These are phyloP conservation scores for Gastrophysa polygoni DNA, from an alignment of 2,888 invertebrate species.

Conservation along the genomic window DNA sequence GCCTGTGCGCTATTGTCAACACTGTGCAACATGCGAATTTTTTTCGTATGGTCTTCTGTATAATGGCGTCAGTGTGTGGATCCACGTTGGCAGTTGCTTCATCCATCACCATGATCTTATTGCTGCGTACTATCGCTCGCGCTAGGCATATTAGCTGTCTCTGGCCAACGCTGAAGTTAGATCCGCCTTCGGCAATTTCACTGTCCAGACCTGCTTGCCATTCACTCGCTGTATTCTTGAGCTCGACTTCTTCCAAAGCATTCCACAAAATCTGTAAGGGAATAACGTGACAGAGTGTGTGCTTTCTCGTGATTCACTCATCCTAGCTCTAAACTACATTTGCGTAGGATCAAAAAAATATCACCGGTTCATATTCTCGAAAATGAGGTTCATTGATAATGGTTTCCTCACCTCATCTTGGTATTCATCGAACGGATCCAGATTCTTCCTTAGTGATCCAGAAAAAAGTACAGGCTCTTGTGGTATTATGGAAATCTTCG, in stretches of 20 bases:
- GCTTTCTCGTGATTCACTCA: background rate
- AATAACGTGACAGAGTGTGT: background rate
- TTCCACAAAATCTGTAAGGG: slow-evolving; percentile 68
- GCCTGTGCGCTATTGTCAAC: slow-evolving; percentile 81
- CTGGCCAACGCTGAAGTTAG: slow-evolving; percentile 59
- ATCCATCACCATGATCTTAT: slow-evolving; percentile 56
- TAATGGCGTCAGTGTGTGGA: slow-evolving; percentile 75
- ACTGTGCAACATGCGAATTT: slow-evolving; percentile 80
- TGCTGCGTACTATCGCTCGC: slow-evolving; percentile 62
- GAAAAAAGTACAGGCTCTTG: slow-evolving; percentile 87
- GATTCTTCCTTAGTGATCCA: slow-evolving; percentile 83
- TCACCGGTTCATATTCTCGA: background rate
- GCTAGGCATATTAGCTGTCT: slow-evolving; percentile 74
- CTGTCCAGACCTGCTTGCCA: slow-evolving; percentile 66
- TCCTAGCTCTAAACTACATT: background rate
- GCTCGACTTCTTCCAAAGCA: slow-evolving; percentile 78
- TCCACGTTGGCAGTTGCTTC: slow-evolving; percentile 87
- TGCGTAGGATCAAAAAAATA: no score
- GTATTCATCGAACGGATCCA: slow-evolving; percentile 86
- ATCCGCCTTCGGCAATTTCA: slow-evolving; percentile 74
- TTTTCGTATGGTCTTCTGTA: slow-evolving; percentile 75
- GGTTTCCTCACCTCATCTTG: slow-evolving; percentile 65
- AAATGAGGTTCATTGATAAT: no score
- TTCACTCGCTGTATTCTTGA: slow-evolving; percentile 65
- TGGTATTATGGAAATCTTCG: slow-evolving; percentile 81